Conservation (phyloP, 2,797 vertebrate genomes). For the Neosilurus hyrtlii region DNA sequence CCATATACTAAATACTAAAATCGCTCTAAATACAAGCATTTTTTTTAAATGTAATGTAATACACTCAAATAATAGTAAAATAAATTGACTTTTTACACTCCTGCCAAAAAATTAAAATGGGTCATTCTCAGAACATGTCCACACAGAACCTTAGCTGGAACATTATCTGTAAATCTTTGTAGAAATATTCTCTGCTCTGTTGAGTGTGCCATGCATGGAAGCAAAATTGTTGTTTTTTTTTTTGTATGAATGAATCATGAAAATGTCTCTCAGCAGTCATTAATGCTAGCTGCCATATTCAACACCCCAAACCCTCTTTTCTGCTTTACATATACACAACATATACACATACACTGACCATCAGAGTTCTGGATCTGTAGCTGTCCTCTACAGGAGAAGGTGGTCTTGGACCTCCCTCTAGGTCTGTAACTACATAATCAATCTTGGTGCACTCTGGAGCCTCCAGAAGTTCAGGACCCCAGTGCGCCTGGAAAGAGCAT, state of each 20-base stretch:
- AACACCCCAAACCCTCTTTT: not conserved
- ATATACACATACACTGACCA: conserved; percentile 62
- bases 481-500: conserved; percentile 76
- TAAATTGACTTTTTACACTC: not conserved
- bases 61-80: not conserved
- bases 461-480: conserved; percentile 78
- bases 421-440: conserved; percentile 81
- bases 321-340: not conserved
- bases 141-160: not conserved
- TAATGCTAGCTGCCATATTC: not conserved
- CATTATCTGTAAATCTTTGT: conserved; percentile 6
- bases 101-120: not conserved
- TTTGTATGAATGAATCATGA: not conserved
- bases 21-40: not conserved
- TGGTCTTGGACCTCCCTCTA: conserved; percentile 82
- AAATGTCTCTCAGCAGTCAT: not conserved
- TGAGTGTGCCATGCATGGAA: not conserved
- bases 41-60: not conserved
- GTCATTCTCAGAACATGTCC: not conserved
- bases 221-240: not conserved
- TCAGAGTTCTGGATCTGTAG: conserved; percentile 71
- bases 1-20: not conserved
- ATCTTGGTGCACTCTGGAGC: conserved; percentile 81
- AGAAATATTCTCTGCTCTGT: not conserved
- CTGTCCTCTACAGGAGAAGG: conserved; percentile 75